Evolutionary conservation across 53 echinoderm and acorn worm genomes (phyloP), one percentile per base, ranked within the genome.

Genomic region (Apostichopus leukothele): DNA sequence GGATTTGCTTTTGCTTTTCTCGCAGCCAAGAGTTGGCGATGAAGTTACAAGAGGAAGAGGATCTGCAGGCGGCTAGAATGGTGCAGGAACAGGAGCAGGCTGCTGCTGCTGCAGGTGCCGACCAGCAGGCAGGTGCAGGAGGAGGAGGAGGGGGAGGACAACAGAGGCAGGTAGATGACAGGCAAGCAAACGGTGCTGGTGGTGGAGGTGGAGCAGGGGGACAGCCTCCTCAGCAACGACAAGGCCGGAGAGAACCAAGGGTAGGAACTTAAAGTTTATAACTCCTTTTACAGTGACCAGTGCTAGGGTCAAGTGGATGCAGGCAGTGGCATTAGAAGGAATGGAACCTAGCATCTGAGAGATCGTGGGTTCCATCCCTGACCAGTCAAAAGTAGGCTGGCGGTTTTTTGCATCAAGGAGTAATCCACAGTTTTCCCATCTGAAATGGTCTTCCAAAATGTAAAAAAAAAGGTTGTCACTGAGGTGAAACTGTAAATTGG

Each of bases 11-110:
- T 57, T 57, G 71, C 6, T 71, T 71, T 71, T 13, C 20, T 85
- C n/a, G 4, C 87, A 99, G 99, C 67, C 99, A 96, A 76, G 92
- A 99, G 74, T 76, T 99, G 39, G 99, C 99, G 6, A 83, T 99
- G 90, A 94, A 93, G 88, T 90, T 99, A 14, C 99, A 99, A 76
- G 90, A 95, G 73, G 96, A 99, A 52, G 99, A 99, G 68, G 95
- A 99, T 71, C 68, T 90, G 79, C 52, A 68, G 55, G 85, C 78
- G 59, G 86, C 88, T 75, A 73, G 86, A 74, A 68, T 92, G 86
- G 86, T 90, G 53, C 77, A 84, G 76, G 77, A 89, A 75, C 51
- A 90, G 87, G 86, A 94, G 67, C 76, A 92, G 73, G 93, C 93
- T 73, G 88, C 87, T 61, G 77, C 92, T 87, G 77, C 93, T 84